Evolutionary conservation across 2,797 vertebrate species (phyloP), one percentile per base, ranked within the genome.

Genomic region (Sternotherus odoratus): DNA sequence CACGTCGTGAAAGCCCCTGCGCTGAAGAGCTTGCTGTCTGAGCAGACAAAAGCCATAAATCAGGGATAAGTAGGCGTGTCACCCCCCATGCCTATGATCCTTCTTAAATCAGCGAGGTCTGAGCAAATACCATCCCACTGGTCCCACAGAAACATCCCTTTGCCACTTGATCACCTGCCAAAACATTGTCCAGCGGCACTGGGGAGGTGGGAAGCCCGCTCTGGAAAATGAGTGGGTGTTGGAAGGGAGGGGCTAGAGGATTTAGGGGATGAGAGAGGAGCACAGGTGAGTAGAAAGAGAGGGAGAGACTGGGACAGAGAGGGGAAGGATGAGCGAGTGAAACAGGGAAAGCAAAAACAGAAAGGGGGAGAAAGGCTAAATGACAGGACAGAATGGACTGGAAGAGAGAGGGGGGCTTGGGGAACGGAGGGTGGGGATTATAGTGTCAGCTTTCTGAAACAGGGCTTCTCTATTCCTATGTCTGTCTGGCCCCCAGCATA

Each of bases 291-390:
- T 43, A 46, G 69, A 46, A 74, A 74, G 69, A 74, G 43, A 74
- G 26, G 28, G 82, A 82, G 72, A 84, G 30, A 60, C 57, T 48
- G 24, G 92, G 50, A 16, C 15, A 48, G 49, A 63, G 72, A 92
- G 74, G 36, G 28, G 53, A 89, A 84, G 48, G 66, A 84, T 43
- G 48, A 43, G 16, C 51, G 57, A 87, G 87, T 91, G 85, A 16
- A 0, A 0, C 46, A 84, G 66, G 3, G 83, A 90, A 15, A 57
- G 2, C 75, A 87, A 54, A 83, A 1, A 82, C 33, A 3, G 17
- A 39, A 92, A 91, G 26, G 12, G 12, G 26, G n/a, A 12, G 83
- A 28, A 88, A 77, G 12, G 15, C 50, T 90, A 88, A 88, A 69
- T 16, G 56, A 63, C 51, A 46, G 33, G 87, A 90, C 3, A 30